These are phyloP conservation scores for Grantiella picta DNA, from an alignment of 2,113 vertebrate species.

Conservation along the genomic window DNA sequence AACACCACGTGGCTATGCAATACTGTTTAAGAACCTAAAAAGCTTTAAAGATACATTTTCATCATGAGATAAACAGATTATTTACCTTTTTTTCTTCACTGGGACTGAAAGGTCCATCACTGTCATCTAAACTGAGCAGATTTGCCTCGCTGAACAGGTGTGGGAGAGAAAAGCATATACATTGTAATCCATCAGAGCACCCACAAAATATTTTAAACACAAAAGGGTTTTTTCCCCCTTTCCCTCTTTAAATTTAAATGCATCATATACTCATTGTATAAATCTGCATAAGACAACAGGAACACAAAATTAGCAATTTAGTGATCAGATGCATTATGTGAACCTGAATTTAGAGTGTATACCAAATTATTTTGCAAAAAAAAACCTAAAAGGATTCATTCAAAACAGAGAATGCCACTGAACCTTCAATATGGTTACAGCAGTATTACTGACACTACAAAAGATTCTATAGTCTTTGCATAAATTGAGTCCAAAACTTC, in stretches of 20 bases:
- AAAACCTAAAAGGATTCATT: background rate
- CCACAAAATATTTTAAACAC: background rate
- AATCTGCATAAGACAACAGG: background rate
- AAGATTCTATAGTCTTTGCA: background rate
- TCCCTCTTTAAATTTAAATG: background rate
- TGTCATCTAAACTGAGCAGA: constrained; percentile 82
- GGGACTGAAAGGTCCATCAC: constrained; percentile 68
- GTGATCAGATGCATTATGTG: background rate
- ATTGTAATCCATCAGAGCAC: background rate
- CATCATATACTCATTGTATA: background rate
- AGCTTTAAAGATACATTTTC: background rate
- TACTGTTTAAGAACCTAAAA: background rate
- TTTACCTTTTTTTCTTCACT: constrained; percentile 84
- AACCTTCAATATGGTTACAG: background rate
- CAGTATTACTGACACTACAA: background rate
- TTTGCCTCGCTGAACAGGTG: constrained; percentile 71
- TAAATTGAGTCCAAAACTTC: background rate
- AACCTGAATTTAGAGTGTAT: background rate
- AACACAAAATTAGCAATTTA: background rate
- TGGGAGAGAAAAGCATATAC: background rate
- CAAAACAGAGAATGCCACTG: background rate
- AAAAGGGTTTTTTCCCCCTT: background rate
- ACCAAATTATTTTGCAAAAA: background rate
- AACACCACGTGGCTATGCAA: background rate
- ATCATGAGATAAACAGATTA: background rate